Conservation (phyloP, 2,797 vertebrate genomes). For the Sciurus carolinensis region DNA sequence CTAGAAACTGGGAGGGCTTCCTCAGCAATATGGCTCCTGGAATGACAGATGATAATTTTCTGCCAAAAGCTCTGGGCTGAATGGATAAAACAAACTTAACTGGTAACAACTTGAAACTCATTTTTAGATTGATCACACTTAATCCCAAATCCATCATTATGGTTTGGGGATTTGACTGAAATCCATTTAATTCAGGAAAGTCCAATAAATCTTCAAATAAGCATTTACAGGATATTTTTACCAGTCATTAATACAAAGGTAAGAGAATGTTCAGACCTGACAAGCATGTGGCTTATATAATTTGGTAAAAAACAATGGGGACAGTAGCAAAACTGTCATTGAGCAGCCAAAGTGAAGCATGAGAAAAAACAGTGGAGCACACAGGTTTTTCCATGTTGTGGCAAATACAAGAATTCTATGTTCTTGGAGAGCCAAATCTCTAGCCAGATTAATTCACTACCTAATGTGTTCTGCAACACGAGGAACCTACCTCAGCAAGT, state of each 20-base stretch:
- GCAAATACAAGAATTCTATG: no score
- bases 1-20: background rate
- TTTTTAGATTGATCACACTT: background rate
- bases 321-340: background rate
- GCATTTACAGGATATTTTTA: background rate
- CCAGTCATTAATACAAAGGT: background rate
- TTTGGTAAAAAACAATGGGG: background rate
- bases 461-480: background rate
- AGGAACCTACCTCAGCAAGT: background rate
- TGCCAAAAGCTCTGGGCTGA: background rate
- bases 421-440: no score
- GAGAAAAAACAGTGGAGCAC: background rate
- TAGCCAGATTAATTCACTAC: background rate
- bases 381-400: background rate
- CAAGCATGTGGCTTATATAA: background rate
- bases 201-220: background rate
- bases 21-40: background rate
- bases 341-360: background rate
- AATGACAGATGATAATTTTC: background rate
- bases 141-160: background rate
- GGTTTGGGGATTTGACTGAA: background rate
- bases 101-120: background rate
- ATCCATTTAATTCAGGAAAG: background rate
- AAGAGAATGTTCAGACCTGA: background rate
- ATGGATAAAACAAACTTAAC: background rate